Evolutionary conservation across 1,140 invertebrate genomes (phyloP).

Genomic region (Asobara japonica): DNA sequence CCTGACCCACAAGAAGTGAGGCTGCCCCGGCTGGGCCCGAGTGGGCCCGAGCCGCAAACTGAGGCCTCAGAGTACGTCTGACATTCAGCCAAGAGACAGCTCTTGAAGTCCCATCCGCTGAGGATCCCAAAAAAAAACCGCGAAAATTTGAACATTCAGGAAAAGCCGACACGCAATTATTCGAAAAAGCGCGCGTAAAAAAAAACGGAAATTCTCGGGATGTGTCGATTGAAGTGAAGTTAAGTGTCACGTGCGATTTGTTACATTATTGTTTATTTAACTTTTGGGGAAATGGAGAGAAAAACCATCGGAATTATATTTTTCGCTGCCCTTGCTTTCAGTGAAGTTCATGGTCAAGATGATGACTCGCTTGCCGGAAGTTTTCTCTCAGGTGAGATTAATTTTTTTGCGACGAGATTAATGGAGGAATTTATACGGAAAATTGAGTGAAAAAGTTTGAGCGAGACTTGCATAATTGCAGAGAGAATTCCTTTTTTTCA

Average conservation of each 20-base stretch:
- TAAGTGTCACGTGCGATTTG: not conserved
- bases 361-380: conserved; percentile 79
- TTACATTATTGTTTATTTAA: not conserved
- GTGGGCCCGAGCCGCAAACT: not conserved
- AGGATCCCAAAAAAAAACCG: too few species aligned
- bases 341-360: conserved; percentile 68
- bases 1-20: conserved; percentile 57
- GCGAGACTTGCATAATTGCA: too few species aligned
- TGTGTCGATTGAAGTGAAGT: too few species aligned
- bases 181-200: too few species aligned
- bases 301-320: not conserved
- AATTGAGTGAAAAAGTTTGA: too few species aligned
- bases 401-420: too few species aligned
- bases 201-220: too few species aligned
- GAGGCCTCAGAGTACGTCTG: not conserved
- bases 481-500: too few species aligned
- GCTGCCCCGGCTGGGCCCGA: conserved; percentile 14
- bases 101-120: too few species aligned
- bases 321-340: conserved; percentile 37
- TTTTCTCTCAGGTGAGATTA: conserved; percentile 77
- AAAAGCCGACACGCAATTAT: too few species aligned
- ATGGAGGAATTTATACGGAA: too few species aligned
- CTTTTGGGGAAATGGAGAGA: not conserved
- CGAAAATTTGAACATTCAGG: too few species aligned
- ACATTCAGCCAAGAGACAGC: not conserved